Base-by-base conservation (phyloP, 2,113 vertebrate genomes). In the Hydropotes inermis region DNA sequence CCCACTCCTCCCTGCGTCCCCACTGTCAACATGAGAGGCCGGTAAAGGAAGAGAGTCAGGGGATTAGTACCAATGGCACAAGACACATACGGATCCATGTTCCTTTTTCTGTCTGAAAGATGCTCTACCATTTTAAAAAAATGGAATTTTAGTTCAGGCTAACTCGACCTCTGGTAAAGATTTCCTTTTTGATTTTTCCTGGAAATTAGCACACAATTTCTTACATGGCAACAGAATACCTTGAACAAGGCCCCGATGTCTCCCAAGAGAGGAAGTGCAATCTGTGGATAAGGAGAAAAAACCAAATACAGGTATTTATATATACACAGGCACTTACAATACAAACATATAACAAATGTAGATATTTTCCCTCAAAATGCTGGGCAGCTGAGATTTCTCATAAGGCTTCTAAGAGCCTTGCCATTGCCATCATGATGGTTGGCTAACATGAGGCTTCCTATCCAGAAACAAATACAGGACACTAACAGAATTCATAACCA, bases 251-350 rank as follows among this genome's bases (percentile, higher is more conserved):
- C 98, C 30, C 99, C 99, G 96, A 99, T 99, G 96, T 99, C 99
- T 98, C 99, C 99, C 96, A 99, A 98, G 87, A 99, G 99, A 74
- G 99, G 99, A 97, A 99, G 99, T 83, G 99, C 99, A 96, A 99
- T 99, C 99, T 99, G 98, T 97, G 97, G 98, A 95, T 87, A 90
- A 58, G 82, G 97, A 94, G 93, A 96, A 10, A 83, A 54, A 93
- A 98, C 94, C 1, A 84, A 78, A 70, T 36, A 60, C 0, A 30
- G 36, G 43, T 25, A 78, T 54, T 74, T 85, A 50, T 27, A 50
- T 36, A 67, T 39, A 55, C 1, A 82, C 2, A 21, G 7, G 52
- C 28, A 82, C 30, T 74, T 47, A 28, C 4, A 64, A 54, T 21
- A 54, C 7, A 76, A 79, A 70, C 10, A 78, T 47, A 64, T 5